These are phyloP conservation scores for Metopolophium dirhodum DNA, from an alignment of 1,140 invertebrate species.

Conservation along the genomic window DNA sequence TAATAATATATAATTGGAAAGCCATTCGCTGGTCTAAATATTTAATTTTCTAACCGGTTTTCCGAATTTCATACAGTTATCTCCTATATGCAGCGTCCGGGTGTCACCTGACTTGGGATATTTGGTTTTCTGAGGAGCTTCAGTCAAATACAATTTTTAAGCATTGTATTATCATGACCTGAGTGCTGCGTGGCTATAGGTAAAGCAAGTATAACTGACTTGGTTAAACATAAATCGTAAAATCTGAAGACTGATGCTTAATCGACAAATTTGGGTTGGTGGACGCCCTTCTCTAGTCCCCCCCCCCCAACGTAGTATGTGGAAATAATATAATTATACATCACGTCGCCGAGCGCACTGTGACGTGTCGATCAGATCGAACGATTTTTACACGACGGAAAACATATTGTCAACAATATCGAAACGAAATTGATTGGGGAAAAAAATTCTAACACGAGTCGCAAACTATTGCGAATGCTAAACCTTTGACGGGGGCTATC, in stretches of 20 bases:
- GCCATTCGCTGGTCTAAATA: background rate
- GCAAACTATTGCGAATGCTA: too few species aligned
- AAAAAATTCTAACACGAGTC: background rate
- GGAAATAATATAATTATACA: too few species aligned
- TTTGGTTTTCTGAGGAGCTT: background rate
- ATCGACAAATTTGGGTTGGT: too few species aligned
- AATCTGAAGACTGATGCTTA: too few species aligned
- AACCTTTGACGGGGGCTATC: background rate
- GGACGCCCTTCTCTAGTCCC: too few species aligned
- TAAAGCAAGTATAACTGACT: too few species aligned
- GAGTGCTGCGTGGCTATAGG: too few species aligned
- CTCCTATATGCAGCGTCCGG: background rate
- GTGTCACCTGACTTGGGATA: background rate
- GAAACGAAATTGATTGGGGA: background rate
- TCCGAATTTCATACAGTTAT: background rate
- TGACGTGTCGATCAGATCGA: background rate
- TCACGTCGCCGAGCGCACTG: background rate
- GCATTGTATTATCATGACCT: too few species aligned
- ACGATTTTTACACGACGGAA: background rate
- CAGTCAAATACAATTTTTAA: too few species aligned
- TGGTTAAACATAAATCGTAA: too few species aligned
- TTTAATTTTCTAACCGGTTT: constrained; percentile 27
- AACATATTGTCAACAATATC: background rate
- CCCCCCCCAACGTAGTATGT: too few species aligned
- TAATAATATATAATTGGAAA: constrained; percentile 22